Evolutionary conservation across 2,888 invertebrate species (phyloP), one percentile per base, ranked within the genome.

Genomic region (Tetramorium bicarinatum): DNA sequence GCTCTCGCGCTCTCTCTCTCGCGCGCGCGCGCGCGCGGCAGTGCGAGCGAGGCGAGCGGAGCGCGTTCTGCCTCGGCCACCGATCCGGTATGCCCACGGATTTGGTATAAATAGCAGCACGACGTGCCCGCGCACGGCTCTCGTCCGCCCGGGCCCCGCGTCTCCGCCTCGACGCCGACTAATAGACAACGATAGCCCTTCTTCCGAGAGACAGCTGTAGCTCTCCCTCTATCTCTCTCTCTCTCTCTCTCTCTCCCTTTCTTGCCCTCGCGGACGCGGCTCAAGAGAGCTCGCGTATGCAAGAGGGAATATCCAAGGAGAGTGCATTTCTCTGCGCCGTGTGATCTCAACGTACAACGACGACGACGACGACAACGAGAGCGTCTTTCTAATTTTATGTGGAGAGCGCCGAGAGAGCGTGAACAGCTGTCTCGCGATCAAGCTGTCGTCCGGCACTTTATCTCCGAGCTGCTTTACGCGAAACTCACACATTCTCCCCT

Each of bases 71-170:
- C 69, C 72, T 59, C 79, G 79, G 72, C 79, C 79, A 80, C 82
- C 84, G 84, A 82, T 88, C 89, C 89, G 89, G 89, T 89, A 89
- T 89, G 89, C 89, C 89, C 89, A 89, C 89, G 89, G 89, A 87
- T 87, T 89, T 85, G 89, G 84, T 89, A 89, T 89, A 89, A 89
- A 89, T 89, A 89, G 89, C 72, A 59, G 72, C 72, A 61, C 79
- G 72, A 72, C 72, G 79, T 59, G 71, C 79, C 47, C 76, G 62
- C 69, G 69, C 52, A 34, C 79, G 69, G 47, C 56, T 71, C 79
- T 61, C 79, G 18, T 49, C 79, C 72, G 71, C 44, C 47, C 29
- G 25, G 62, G 21, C 13, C 54, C 67, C 77, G 76, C 41, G 29
- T 29, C 66, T 18, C 47, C 72, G 47, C 59, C 79, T 38, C 72